A percentile compares a stretch with the other conserved stretches of the same genome.
phyloP scores from a whole-genome alignment of 2,797 vertebrate genomes.

The Sebastes taczanowskii region DNA sequence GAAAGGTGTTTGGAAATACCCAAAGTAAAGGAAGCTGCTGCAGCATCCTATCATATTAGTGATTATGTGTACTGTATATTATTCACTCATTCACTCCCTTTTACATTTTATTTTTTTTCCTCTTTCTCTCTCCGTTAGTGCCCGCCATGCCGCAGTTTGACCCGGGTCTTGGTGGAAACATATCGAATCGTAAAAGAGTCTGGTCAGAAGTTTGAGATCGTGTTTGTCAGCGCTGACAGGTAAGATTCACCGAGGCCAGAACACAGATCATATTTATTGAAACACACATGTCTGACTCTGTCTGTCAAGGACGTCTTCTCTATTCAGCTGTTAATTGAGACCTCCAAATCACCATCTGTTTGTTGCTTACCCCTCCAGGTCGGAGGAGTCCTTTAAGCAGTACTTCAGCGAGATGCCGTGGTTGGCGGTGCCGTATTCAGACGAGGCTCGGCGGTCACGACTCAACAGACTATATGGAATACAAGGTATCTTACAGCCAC shows the following conservation, averaged over 20 bases:
- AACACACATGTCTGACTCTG: neutral
- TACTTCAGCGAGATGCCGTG: slow-evolving; percentile 99
- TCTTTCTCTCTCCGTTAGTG: slow-evolving; percentile 81
- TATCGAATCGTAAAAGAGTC: slow-evolving; percentile 94
- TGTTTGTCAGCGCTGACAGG: slow-evolving; percentile 98
- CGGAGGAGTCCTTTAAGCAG: slow-evolving; percentile 98
- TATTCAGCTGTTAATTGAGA: neutral
- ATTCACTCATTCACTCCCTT: neutral
- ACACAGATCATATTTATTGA: neutral
- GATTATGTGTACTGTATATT: neutral
- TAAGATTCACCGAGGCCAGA: slow-evolving; percentile 55
- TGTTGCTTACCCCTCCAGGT: slow-evolving; percentile 77
- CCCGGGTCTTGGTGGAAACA: slow-evolving; percentile 94
- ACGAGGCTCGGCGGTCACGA: slow-evolving; percentile 92
- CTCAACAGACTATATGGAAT: slow-evolving; percentile 97
- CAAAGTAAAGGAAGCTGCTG: neutral
- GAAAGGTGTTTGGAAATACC: slow-evolving; percentile 24
- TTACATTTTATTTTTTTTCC: neutral
- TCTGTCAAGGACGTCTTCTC: neutral
- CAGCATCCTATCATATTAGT: neutral
- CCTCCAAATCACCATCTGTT: neutral
- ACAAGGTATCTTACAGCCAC: slow-evolving; percentile 86
- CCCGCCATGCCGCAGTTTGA: slow-evolving; percentile 95
- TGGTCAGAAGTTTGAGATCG: slow-evolving; percentile 97
- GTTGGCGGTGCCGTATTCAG: slow-evolving; percentile 92